Base-by-base conservation (phyloP, 2,113 vertebrate genomes). In the Gasterosteus aculeatus region DNA sequence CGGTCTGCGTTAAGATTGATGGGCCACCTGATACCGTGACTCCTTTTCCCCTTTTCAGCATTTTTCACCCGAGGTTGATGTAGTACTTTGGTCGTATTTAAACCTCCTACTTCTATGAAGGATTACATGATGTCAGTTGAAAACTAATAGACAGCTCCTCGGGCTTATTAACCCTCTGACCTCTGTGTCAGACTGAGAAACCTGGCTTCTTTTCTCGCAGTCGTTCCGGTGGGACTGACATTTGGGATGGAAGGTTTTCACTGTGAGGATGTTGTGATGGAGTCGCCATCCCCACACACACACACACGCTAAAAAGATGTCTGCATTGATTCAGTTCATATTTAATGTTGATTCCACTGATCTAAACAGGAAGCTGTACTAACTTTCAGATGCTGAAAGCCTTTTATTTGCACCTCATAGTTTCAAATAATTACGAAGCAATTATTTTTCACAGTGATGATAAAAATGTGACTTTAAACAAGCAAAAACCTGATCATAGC, bases 1-100 rank as follows among this genome's bases (percentile, higher is more conserved):
- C 59, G 0, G 68, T 53, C 65, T 69, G 70, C 11, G 2, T 29
- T 57, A 33, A 61, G 84, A 84, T 77, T 88, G 80, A 87, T 86
- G 79, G 77, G 49, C 41, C 6, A 60, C 69, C 72, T 72, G 69
- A 85, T 81, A 39, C 53, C 0, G 16, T 7, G 46, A 64, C 75
- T 85, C 78, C 56, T 78, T 87, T 72, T 72, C 33, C 46, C 47
- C 26, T 11, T 79, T 81, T 84, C 60, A 77, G 74, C 77, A 82
- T 78, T 84, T 87, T 77, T 76, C 75, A 51, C 66, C 22, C 93
- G 93, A 94, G 93, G 93, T 78, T 95, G 93, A 95, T 94, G 93
- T 91, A 92, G 6, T 92, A 90, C 92, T 51, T 9, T 16, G 64
- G 44, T 22, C 67, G 12, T 44, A 93, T 88, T 93, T 93, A 93